phyloP scores from a whole-genome alignment of 2,113 vertebrate species.

The Sporophila hypoxantha region DNA sequence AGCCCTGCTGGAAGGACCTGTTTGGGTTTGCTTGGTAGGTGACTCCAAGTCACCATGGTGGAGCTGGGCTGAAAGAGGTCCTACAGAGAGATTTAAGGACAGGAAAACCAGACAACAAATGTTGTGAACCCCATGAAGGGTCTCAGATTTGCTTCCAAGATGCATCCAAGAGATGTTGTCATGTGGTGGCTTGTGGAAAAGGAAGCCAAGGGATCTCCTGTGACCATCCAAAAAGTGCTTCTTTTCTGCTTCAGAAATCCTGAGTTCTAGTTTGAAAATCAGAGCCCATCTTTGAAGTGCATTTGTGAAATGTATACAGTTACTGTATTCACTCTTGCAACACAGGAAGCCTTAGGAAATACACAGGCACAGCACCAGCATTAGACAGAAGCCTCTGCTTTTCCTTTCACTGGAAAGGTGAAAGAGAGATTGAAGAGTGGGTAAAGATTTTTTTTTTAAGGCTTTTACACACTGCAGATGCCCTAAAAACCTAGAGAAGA shows the following conservation, averaged over 20 bases:
- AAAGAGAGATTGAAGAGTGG: neutral
- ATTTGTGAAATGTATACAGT: neutral
- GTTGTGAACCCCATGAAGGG: neutral
- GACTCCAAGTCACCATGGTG: neutral
- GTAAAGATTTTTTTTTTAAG: neutral
- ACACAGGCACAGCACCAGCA: neutral
- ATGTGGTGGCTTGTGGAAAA: neutral
- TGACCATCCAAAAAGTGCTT: neutral
- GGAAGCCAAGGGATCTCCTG: neutral
- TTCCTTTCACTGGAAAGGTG: neutral
- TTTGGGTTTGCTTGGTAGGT: slow-evolving; percentile 7
- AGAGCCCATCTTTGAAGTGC: neutral
- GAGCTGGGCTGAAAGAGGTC: neutral
- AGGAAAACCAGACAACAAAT: neutral
- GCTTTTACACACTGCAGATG: neutral
- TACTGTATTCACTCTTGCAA: neutral
- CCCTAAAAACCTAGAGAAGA: neutral
- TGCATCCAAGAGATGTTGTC: neutral
- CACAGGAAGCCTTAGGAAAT: slow-evolving; percentile 2
- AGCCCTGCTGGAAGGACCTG: neutral
- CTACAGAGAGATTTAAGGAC: neutral
- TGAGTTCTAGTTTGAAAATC: neutral
- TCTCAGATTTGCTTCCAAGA: neutral
- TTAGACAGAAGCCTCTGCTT: neutral
- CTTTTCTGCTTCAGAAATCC: neutral